Percentiles rank a stretch among this genome's conserved stretches.
phyloP scores from a whole-genome alignment of 2,888 invertebrate genomes.

The Hypsopygia costalis region DNA sequence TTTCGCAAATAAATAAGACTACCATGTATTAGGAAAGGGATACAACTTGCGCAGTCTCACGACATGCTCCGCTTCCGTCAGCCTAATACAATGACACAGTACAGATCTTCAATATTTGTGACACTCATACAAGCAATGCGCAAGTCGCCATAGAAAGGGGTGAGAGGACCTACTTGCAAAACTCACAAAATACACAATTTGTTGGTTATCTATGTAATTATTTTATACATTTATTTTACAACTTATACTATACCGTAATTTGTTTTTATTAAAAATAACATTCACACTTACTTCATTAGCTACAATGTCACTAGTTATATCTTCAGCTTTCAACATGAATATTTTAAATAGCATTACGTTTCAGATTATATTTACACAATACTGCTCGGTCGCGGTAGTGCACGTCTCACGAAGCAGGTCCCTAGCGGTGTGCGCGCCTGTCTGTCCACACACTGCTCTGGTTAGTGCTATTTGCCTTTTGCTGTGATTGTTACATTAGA shows the following conservation, averaged over 20 bases:
- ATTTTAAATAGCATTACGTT: slow-evolving; percentile 51
- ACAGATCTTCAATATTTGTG: slow-evolving; percentile 63
- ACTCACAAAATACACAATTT: slow-evolving; percentile 41
- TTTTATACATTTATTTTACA: slow-evolving; percentile 64
- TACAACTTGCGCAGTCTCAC: slow-evolving; percentile 34
- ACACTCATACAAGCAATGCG: slow-evolving; percentile 45
- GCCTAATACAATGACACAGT: slow-evolving; percentile 38
- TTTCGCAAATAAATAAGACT: slow-evolving; percentile 30
- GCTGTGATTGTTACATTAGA: slow-evolving; percentile 67
- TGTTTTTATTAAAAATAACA: slow-evolving; percentile 50
- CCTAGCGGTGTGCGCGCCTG: slow-evolving; percentile 25
- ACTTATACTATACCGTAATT: slow-evolving; percentile 37
- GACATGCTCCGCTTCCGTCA: slow-evolving; percentile 10
- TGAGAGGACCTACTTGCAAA: slow-evolving; percentile 35
- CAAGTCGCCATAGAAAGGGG: slow-evolving; percentile 40
- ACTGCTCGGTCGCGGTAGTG: slow-evolving; percentile 58
- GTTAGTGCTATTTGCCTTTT: slow-evolving; percentile 68
- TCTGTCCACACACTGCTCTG: slow-evolving; percentile 38
- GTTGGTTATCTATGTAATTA: slow-evolving; percentile 33
- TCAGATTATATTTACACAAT: slow-evolving; percentile 67
- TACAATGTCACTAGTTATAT: slow-evolving; percentile 51
- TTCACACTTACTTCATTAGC: slow-evolving; percentile 49
- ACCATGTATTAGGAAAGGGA: slow-evolving; percentile 31
- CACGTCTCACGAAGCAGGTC: slow-evolving; percentile 42
- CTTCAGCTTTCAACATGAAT: slow-evolving; percentile 46